phyloP scores from a whole-genome alignment of 2,113 vertebrate genomes.

The Lutjanus erythropterus region DNA sequence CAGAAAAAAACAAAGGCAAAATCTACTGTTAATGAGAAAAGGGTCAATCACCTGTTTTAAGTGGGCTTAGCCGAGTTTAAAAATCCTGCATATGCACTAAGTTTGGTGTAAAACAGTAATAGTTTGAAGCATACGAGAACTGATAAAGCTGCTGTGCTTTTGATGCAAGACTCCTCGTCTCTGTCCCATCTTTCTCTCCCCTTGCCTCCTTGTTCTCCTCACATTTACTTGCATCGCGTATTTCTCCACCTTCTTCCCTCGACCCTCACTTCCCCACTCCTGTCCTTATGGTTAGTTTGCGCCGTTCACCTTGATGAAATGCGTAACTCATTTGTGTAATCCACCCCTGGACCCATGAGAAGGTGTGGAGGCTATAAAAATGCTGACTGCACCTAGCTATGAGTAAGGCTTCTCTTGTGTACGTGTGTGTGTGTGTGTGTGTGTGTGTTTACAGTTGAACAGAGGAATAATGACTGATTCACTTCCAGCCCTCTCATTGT shows the following conservation, averaged over 20 bases:
- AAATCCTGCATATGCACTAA: too few relatives aligned
- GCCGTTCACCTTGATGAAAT: background rate
- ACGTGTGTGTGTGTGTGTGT: background rate
- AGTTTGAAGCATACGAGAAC: too few relatives aligned
- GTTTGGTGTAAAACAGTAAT: too few relatives aligned
- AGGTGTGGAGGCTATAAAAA: slow-evolving; percentile 25
- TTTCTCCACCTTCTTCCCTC: background rate
- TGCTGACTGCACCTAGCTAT: slow-evolving; percentile 49
- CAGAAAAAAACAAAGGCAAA: too few relatives aligned
- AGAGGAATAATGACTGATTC: slow-evolving; percentile 46
- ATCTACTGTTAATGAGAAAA: too few relatives aligned
- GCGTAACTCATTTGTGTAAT: slow-evolving; percentile 24
- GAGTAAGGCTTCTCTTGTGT: slow-evolving; percentile 45
- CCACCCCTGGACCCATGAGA: slow-evolving; percentile 29
- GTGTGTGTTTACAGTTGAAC: slow-evolving; percentile 10
- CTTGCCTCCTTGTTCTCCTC: background rate
- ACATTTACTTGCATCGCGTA: background rate
- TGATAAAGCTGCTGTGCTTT: too few relatives aligned
- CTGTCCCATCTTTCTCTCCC: background rate
- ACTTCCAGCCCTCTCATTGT: slow-evolving; percentile 59
- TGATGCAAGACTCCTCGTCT: background rate
- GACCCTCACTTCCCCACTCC: background rate
- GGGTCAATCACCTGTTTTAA: too few relatives aligned
- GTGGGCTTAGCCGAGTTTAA: too few relatives aligned
- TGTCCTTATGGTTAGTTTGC: background rate